These are phyloP conservation scores for Hylia prasina DNA, from an alignment of 2,113 vertebrate genomes.

Conservation along the genomic window DNA sequence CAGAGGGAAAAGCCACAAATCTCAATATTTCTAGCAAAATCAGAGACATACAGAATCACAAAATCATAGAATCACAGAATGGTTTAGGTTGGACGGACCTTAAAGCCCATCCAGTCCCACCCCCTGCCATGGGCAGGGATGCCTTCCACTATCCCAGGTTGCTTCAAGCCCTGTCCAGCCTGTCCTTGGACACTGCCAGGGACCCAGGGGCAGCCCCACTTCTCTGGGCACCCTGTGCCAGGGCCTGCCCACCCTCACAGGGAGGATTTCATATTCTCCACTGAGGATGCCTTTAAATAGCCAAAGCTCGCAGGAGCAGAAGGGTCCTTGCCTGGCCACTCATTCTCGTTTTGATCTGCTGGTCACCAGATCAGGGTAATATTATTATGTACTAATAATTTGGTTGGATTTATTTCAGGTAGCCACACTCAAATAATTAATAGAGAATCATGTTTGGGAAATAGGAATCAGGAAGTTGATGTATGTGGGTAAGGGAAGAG, in stretches of 20 bases:
- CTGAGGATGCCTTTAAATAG: neutral
- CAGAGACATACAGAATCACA: neutral
- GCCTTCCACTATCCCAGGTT: neutral
- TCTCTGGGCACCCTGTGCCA: neutral
- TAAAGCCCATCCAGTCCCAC: accelerated
- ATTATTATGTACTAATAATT: neutral
- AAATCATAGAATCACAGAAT: neutral
- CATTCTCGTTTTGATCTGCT: neutral
- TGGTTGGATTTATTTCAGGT: neutral
- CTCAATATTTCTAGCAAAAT: neutral
- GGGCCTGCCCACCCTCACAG: accelerated
- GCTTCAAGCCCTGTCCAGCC: neutral
- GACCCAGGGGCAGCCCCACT: neutral
- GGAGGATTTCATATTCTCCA: neutral
- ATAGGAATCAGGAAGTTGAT: neutral
- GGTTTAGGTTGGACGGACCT: neutral
- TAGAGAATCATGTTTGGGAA: neutral
- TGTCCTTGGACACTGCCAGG: neutral
- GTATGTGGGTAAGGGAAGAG: neutral
- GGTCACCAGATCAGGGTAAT: neutral
- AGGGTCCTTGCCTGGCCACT: neutral
- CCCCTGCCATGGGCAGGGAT: neutral
- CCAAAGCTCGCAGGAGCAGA: neutral
- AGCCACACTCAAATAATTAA: neutral
- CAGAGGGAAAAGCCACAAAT: neutral